Base-by-base conservation (phyloP, 2,888 invertebrate genomes). In the Acronicta leporina region DNA sequence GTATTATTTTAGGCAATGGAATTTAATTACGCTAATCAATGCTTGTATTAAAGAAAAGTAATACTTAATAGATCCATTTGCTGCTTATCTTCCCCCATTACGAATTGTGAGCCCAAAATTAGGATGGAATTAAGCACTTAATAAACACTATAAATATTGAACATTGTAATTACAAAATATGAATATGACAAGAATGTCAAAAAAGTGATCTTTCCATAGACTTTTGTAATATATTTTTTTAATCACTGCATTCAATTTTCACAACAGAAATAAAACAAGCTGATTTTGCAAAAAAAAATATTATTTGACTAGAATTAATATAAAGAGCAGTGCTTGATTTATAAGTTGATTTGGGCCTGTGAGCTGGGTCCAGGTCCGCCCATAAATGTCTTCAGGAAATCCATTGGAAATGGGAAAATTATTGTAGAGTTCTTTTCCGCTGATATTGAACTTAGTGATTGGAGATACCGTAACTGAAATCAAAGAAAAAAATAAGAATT, bases 381-480 rank as follows among this genome's bases (percentile, higher is more conserved):
- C 55, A 95, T 77, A 64, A 94, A 95, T 6, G 95, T 85, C 73
- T 95, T 92, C 41, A 96, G 79, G 83, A 96, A 96, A 83, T 99
- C 98, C 92, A 99, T 96, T 0, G 99, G 99, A 75, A 99, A 93
- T 0, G 99, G 99, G 86, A 99, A 99, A 62, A 99, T 97, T 77
- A 99, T 98, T 0, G 98, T 99, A 0, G 98, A 98, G 89, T 98
- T 98, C 92, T 98, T 98, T 92, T 99, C 98, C 0, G 98, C 97
- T 0, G 98, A 98, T 88, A 99, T 98, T 57, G 97, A 97, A 92
- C 96, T 98, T 59, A 99, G 93, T 0, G 99, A 99, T 94, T 99
- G 99, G 42, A 98, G 94, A 87, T 98, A 98, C n/a, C 98, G 96
- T 64, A 97, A 84, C 97, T 97, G 91, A 60, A 95, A 95, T 65